Evolutionary conservation across 2,797 vertebrate genomes (phyloP).

Genomic region (Melanotaenia boesemani): DNA sequence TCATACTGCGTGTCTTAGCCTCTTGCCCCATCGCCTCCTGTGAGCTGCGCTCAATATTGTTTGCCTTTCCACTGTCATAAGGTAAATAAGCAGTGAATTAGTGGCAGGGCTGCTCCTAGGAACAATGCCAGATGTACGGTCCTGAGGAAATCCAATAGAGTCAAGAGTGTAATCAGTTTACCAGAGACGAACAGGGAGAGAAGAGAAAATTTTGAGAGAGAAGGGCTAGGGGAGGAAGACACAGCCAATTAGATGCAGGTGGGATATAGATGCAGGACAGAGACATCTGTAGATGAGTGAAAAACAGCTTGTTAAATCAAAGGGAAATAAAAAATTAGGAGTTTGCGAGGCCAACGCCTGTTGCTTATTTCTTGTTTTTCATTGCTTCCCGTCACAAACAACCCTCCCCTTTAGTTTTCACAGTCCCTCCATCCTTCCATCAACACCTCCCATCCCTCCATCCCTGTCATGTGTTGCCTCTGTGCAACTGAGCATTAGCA

Average conservation of each 20-base stretch:
- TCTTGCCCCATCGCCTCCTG: slow-evolving; percentile 38
- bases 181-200: slow-evolving; percentile 59
- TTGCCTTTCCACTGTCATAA: slow-evolving; percentile 75
- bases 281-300: slow-evolving; percentile 21
- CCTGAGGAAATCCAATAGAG: slow-evolving; percentile 79
- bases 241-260: slow-evolving; percentile 44
- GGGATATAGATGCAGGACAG: slow-evolving; percentile 25
- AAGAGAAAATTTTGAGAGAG: slow-evolving; percentile 38
- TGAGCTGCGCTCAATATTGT: slow-evolving; percentile 69
- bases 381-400: neutral
- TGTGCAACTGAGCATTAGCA: slow-evolving; percentile 60
- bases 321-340: slow-evolving; percentile 6
- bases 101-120: slow-evolving; percentile 62
- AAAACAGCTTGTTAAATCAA: slow-evolving; percentile 13
- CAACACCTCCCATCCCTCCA: slow-evolving; percentile 29
- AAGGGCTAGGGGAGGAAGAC: slow-evolving; percentile 27
- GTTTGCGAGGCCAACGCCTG: slow-evolving; percentile 45
- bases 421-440: slow-evolving; percentile 26
- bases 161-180: slow-evolving; percentile 78
- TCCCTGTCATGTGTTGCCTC: slow-evolving; percentile 47
- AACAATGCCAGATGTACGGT: slow-evolving; percentile 79
- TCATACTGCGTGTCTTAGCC: slow-evolving; percentile 27
- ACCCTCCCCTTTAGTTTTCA: slow-evolving; percentile 14
- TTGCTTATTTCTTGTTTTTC: slow-evolving; percentile 49
- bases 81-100: slow-evolving; percentile 83